phyloP scores from a whole-genome alignment of 2,888 invertebrate genomes.

The Aelia acuminata region DNA sequence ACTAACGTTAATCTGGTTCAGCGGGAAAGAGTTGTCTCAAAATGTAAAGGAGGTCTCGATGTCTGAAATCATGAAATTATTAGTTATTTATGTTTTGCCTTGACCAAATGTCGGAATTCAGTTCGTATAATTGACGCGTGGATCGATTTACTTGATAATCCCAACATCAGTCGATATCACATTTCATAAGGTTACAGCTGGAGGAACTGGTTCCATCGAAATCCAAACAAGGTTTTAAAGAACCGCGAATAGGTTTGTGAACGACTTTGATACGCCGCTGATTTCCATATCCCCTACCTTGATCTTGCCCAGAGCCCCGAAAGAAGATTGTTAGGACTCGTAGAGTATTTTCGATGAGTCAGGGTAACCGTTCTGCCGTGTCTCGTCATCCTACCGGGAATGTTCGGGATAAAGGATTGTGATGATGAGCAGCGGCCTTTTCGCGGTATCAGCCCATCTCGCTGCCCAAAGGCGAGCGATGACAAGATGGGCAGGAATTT shows the following conservation, averaged over 20 bases:
- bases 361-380: not conserved
- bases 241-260: not conserved
- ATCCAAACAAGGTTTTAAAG: not conserved
- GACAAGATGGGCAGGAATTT: not conserved
- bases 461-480: not conserved
- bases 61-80: not conserved
- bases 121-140: not conserved
- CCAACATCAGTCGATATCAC: not conserved
- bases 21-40: no score
- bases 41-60: no score
- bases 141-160: not conserved
- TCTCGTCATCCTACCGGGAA: not conserved
- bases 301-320: not conserved
- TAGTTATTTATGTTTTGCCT: not conserved
- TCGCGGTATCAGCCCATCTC: constrained; percentile 1
- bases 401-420: constrained; percentile 13
- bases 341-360: not conserved
- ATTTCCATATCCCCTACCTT: not conserved
- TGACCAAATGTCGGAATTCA: not conserved
- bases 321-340: not conserved
- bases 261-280: not conserved
- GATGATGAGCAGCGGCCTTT: not conserved
- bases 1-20: no score
- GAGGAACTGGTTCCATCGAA: not conserved
- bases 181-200: not conserved